Percentiles rank a stretch among this genome's conserved stretches.
Evolutionary conservation across 2,888 invertebrate species (phyloP).

Genomic region (Cremastinae sp.): DNA sequence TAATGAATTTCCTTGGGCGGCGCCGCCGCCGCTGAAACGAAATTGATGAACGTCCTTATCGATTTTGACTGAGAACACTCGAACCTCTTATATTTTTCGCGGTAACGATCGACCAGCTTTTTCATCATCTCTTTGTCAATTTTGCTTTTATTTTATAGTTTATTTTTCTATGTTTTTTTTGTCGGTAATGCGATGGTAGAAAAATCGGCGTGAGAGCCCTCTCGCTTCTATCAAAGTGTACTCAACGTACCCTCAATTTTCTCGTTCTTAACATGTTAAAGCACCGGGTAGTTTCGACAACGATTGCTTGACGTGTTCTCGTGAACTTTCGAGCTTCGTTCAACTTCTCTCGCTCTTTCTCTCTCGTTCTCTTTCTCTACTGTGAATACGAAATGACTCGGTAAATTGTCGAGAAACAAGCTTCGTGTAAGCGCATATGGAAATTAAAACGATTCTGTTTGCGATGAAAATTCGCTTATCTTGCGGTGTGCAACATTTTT

Average conservation of each 20-base stretch:
- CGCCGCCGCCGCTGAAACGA: no score
- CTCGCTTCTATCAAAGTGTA: conserved; percentile 34
- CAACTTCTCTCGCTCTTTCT: conserved; percentile 8
- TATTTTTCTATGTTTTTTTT: no score
- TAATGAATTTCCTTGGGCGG: no score
- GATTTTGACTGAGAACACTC: no score
- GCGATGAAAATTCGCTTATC: no score
- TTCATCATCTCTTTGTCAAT: no score
- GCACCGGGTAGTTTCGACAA: conserved; percentile 26
- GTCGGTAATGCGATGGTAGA: conserved; percentile 24
- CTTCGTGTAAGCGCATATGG: not conserved
- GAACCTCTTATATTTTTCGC: no score
- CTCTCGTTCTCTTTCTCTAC: conserved; percentile 7
- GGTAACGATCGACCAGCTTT: no score
- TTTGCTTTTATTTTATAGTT: no score
- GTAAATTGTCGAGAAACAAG: conserved; percentile 41
- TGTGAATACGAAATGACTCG: conserved; percentile 44
- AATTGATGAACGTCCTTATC: no score
- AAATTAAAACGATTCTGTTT: no score
- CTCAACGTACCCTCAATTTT: conserved; percentile 18
- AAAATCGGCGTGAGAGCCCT: not conserved
- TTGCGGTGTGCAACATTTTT: no score
- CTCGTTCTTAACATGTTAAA: conserved; percentile 39
- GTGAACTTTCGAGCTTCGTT: conserved; percentile 35
- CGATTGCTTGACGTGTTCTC: conserved; percentile 31